A percentile compares a stretch with the other conserved stretches of the same genome.
These are phyloP conservation scores for Lithobius niger DNA, from an alignment of 1,140 invertebrate genomes.

Conservation along the genomic window DNA sequence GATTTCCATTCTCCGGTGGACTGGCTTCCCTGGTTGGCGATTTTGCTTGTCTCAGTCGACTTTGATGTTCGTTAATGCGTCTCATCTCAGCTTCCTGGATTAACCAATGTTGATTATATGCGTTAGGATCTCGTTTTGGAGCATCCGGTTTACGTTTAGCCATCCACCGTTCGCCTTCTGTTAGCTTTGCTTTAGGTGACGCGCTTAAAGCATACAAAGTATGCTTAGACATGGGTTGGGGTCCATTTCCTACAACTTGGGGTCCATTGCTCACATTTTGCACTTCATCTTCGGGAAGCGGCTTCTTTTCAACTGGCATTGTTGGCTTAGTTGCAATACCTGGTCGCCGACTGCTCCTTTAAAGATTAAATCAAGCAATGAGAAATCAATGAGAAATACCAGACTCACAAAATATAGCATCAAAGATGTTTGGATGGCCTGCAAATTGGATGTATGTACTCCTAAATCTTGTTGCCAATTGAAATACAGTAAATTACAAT, in stretches of 20 bases:
- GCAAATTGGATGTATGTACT: too few relatives aligned
- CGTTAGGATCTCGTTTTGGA: constrained; percentile 12
- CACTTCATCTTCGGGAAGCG: background rate
- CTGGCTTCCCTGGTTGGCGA: background rate
- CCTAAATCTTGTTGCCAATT: too few relatives aligned
- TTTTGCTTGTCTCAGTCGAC: constrained; percentile 28
- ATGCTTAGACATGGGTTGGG: constrained; percentile 54
- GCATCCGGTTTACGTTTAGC: constrained; percentile 10
- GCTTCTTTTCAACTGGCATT: background rate
- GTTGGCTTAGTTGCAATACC: background rate
- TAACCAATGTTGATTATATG: constrained; percentile 58
- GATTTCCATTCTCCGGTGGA: constrained; percentile 6
- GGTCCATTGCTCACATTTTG: too few relatives aligned
- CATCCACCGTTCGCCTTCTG: constrained; percentile 52
- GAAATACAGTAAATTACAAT: too few relatives aligned
- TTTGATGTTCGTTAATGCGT: constrained; percentile 54
- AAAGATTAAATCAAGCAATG: too few relatives aligned
- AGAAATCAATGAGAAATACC: too few relatives aligned
- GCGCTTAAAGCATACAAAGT: constrained; percentile 63
- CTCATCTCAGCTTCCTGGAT: constrained; percentile 84
- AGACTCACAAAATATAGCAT: too few relatives aligned
- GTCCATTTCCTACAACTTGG: too few relatives aligned
- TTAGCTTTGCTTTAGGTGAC: constrained; percentile 53
- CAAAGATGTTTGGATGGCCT: too few relatives aligned
- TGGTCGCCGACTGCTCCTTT: background rate